Evolutionary conservation across 2,797 vertebrate genomes (phyloP).

Genomic region (Sylvilagus floridanus): DNA sequence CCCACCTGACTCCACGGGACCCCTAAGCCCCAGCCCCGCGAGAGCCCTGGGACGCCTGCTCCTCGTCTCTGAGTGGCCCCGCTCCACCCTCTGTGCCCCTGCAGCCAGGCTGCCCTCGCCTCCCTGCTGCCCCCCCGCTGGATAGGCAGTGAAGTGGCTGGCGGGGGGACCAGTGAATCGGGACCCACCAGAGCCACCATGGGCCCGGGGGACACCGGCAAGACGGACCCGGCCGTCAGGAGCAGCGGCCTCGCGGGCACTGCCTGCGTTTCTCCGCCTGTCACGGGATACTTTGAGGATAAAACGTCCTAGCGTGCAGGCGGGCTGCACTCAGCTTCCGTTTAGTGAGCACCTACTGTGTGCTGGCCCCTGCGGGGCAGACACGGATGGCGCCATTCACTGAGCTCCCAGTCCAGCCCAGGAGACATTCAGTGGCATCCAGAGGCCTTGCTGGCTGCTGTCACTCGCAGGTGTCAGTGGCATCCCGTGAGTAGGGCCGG

Average conservation of each 20-base stretch:
- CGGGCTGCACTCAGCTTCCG: accelerated
- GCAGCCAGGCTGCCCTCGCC: accelerated
- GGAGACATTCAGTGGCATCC: accelerated
- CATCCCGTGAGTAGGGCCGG: not conserved
- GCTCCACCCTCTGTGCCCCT: too few relatives aligned
- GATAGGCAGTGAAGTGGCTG: too few relatives aligned
- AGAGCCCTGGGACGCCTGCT: accelerated
- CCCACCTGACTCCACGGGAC: not conserved
- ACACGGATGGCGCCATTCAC: not conserved
- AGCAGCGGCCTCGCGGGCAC: not conserved
- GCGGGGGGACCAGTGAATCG: not conserved
- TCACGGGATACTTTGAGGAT: not conserved
- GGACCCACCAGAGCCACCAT: too few relatives aligned
- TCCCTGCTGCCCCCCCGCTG: not conserved
- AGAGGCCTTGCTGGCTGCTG: not conserved
- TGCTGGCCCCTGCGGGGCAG: not conserved
- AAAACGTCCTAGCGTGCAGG: not conserved
- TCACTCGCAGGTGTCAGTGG: not conserved
- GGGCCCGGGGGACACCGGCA: too few relatives aligned
- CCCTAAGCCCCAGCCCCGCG: accelerated
- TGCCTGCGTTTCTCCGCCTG: not conserved
- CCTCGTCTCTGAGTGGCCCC: not conserved
- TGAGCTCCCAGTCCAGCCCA: not conserved
- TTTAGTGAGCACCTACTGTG: not conserved
- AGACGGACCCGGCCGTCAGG: not conserved